These are phyloP conservation scores for Diacarnus erythraeanus DNA, from an alignment of 37 sponge, comb jelly and placozoan species.

Conservation along the genomic window DNA sequence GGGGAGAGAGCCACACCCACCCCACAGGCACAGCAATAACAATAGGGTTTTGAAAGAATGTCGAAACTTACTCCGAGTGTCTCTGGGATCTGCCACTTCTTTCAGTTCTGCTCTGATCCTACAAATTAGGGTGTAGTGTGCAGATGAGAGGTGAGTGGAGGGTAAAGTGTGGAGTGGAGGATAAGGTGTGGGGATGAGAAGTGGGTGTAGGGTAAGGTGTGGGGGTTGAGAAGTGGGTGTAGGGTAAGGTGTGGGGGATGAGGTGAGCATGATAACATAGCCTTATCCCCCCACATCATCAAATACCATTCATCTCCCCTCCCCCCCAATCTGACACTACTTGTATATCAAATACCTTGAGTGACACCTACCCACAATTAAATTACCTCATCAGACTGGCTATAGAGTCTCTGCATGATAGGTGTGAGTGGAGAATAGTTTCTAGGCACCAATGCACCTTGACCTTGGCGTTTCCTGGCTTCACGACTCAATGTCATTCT, in stretches of 20 bases:
- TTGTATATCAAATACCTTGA: too few relatives aligned
- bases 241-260: too few relatives aligned
- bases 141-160: not conserved
- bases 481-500: constrained; percentile 33
- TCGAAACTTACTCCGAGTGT: constrained; percentile 10
- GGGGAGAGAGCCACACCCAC: not conserved
- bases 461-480: constrained; percentile 8
- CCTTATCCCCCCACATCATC: too few relatives aligned
- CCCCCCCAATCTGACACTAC: too few relatives aligned
- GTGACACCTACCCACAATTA: too few relatives aligned
- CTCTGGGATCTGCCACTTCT: not conserved
- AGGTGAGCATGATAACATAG: too few relatives aligned
- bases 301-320: too few relatives aligned
- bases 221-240: too few relatives aligned
- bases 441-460: not conserved
- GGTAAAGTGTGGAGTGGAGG: too few relatives aligned
- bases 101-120: not conserved
- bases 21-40: not conserved
- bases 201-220: too few relatives aligned
- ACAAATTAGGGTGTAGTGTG: not conserved
- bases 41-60: not conserved
- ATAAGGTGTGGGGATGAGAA: too few relatives aligned
- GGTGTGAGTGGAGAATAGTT: constrained; percentile 32
- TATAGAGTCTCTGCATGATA: constrained; percentile 19
- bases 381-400: constrained; percentile 25